Percentiles rank a stretch among this genome's conserved stretches.
Evolutionary conservation across 1,140 invertebrate species (phyloP).

Genomic region (Drosophila melanica): DNA sequence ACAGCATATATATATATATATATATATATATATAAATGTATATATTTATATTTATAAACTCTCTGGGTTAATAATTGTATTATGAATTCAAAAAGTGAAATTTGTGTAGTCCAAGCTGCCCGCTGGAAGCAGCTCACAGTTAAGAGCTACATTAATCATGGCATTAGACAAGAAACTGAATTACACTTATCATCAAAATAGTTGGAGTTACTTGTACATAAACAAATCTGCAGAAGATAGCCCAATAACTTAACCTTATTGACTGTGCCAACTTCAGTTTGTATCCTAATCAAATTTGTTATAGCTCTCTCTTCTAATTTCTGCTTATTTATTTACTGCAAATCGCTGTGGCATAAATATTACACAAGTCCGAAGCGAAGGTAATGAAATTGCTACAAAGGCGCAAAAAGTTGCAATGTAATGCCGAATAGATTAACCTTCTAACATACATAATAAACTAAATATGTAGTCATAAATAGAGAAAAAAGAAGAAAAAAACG

Average conservation of each 20-base stretch:
- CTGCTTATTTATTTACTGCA: neutral
- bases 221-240: neutral
- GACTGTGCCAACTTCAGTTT: neutral
- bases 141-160: slow-evolving; percentile 61
- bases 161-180: slow-evolving; percentile 63
- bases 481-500: slow-evolving; percentile 23
- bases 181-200: slow-evolving; percentile 59
- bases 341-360: slow-evolving; percentile 12
- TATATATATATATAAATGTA: neutral
- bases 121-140: slow-evolving; percentile 32
- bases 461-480: slow-evolving; percentile 59
- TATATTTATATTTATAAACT: slow-evolving; percentile 39
- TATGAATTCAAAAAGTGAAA: slow-evolving; percentile 74
- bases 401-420: slow-evolving; percentile 67
- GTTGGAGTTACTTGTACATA: neutral
- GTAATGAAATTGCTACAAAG: slow-evolving; percentile 48
- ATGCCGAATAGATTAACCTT: slow-evolving; percentile 76
- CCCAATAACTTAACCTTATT: neutral
- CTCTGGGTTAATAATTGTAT: slow-evolving; percentile 68
- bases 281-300: too few relatives aligned
- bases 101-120: slow-evolving; percentile 42
- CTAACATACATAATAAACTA: slow-evolving; percentile 74
- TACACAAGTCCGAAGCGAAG: slow-evolving; percentile 36
- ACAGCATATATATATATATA: too few relatives aligned
- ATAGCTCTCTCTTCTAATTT: too few relatives aligned